Evolutionary conservation across 2,888 invertebrate species (phyloP), one percentile per base, ranked within the genome.

Genomic region (Agrilus biguttatus): DNA sequence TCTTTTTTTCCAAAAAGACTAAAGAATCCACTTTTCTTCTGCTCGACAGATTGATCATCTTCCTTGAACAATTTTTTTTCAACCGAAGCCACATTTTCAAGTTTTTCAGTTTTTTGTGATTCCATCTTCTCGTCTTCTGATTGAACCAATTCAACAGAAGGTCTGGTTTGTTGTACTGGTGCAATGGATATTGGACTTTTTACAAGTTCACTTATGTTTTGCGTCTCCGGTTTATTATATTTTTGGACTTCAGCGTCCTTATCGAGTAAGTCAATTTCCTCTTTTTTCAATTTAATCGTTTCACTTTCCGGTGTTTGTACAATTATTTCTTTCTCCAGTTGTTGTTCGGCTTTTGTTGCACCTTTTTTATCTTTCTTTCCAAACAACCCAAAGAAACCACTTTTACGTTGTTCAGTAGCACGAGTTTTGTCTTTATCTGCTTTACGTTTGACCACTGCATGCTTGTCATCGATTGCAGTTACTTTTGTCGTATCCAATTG

Each of bases 1-100:
- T 46, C 33, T 46, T 54, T 52, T 42, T 54, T 53, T n/a, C 50
- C 51, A 40, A 54, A 54, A 35, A 54, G 38, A 39, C 51, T 51
- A 46, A 55, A 53, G 39, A 55, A 46, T 37, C 54, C 51, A 44
- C 50, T 43, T 45, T 52, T 55, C 40, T 50, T 50, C 5, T 50
- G 46, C 13, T 49, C 51, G 36, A 45, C 47, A 13, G 34, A 40
- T 42, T 54, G 49, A 37, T 50, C 48, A 13, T 39, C 40, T 36
- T 14, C 17, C 36, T 5, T 28, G 33, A 19, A n/a, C 33, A 28
- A 17, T 33, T 44, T 23, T 35, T 14, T 21, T 33, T 35, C 19
- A 8, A 23, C 13, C 12, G 35, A 14, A 2, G 14, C n/a, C 23
- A 12, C 36, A 19, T 33, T n/a, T 14, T 36, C 14, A 23, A 21